Evolutionary conservation across 2,888 invertebrate genomes (phyloP).

Genomic region (Phytoseiulus persimilis): DNA sequence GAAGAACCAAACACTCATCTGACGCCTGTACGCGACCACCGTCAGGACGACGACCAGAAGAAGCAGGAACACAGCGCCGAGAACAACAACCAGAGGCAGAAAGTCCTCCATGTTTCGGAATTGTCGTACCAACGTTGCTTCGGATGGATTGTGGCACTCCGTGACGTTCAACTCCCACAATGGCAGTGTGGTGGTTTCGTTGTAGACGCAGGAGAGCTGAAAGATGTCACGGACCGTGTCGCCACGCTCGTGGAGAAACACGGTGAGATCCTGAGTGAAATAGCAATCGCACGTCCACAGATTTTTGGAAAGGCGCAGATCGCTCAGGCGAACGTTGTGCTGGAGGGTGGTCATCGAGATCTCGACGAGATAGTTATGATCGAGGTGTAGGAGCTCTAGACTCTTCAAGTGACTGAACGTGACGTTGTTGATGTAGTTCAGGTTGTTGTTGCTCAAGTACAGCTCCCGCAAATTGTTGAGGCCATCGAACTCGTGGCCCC

Average conservation of each 20-base stretch:
- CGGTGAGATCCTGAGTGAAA: constrained; percentile 63
- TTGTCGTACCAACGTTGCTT: constrained; percentile 40
- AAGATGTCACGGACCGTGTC: constrained; percentile 53
- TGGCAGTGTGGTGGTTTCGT: constrained; percentile 44
- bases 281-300: constrained; percentile 78
- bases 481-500: constrained; percentile 72
- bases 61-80: constrained; percentile 62
- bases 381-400: constrained; percentile 61
- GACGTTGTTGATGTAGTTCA: constrained; percentile 62
- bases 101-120: constrained; percentile 68
- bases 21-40: constrained; percentile 62
- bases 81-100: constrained; percentile 63
- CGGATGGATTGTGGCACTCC: constrained; percentile 25
- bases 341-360: constrained; percentile 60
- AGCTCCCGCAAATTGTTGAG: constrained; percentile 64
- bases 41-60: constrained; percentile 61
- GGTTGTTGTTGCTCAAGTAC: constrained; percentile 65
- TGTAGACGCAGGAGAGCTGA: constrained; percentile 45
- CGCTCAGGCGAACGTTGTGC: constrained; percentile 33
- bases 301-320: constrained; percentile 62
- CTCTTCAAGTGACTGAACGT: constrained; percentile 63
- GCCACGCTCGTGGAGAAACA: constrained; percentile 64
- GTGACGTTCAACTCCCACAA: constrained; percentile 44
- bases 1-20: constrained; percentile 70
- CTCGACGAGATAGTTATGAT: constrained; percentile 63